Evolutionary conservation across 2,113 vertebrate species (phyloP).

Genomic region (Syngnathoides biaculeatus): DNA sequence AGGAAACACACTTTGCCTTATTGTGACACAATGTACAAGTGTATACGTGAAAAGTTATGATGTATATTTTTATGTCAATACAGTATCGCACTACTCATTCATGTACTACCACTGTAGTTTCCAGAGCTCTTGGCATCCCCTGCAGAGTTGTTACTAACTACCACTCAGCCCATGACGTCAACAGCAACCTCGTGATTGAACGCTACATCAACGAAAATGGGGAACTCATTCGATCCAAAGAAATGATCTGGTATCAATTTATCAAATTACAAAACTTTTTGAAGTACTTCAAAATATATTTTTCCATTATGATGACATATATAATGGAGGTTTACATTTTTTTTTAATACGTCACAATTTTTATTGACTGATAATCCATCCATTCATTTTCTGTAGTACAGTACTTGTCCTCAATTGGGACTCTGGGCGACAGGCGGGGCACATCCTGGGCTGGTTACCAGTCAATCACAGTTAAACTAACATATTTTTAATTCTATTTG

Average conservation of each 20-base stretch:
- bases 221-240: constrained; percentile 59
- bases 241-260: constrained; percentile 83
- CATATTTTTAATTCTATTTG: no score
- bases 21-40: neutral
- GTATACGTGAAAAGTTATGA: neutral
- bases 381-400: no score
- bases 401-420: no score
- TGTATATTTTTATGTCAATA: neutral
- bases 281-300: neutral
- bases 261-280: neutral
- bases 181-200: constrained; percentile 86
- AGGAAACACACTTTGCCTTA: constrained; percentile 17
- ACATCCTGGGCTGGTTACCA: no score
- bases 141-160: constrained; percentile 88
- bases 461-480: no score
- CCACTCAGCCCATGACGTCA: constrained; percentile 85
- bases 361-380: no score
- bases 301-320: no score
- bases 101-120: constrained; percentile 67
- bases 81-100: neutral
- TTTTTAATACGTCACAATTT: no score
- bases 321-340: no score
- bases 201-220: constrained; percentile 73
- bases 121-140: constrained; percentile 85
- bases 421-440: no score